Evolutionary conservation across 2,113 vertebrate genomes (phyloP).

Genomic region (Aramus guarauna): DNA sequence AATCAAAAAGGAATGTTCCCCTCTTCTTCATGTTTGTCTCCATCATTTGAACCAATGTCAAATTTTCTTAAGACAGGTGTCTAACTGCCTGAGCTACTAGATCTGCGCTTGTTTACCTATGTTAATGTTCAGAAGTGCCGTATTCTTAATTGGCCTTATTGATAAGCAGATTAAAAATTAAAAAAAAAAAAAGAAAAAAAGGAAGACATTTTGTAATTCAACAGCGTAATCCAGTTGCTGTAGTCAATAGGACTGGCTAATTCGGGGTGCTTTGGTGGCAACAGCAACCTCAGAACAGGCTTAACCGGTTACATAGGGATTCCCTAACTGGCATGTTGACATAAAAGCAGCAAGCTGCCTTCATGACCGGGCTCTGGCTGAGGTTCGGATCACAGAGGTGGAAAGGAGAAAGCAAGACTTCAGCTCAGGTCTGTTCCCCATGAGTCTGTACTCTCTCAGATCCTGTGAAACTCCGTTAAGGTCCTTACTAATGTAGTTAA

Average conservation of each 20-base stretch:
- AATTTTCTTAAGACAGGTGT: neutral
- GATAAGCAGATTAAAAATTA: neutral
- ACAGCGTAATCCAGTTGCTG: neutral
- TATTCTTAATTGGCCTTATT: neutral
- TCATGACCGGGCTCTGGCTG: neutral
- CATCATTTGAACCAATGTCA: neutral
- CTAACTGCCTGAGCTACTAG: neutral
- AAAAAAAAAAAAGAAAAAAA: no score
- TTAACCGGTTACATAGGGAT: neutral
- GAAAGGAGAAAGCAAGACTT: neutral
- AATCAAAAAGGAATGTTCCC: constrained; percentile 62
- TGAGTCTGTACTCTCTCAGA: neutral
- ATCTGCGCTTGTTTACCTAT: neutral
- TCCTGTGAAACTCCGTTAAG: neutral
- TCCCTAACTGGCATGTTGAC: neutral
- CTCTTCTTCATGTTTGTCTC: neutral
- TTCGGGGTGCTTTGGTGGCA: neutral
- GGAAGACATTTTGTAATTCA: neutral
- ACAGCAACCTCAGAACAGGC: neutral
- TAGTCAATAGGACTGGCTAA: neutral
- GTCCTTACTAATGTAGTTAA: neutral
- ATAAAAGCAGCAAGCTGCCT: neutral
- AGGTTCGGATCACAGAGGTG: neutral
- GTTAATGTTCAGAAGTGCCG: neutral
- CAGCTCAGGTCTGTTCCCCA: neutral